Base-by-base conservation (phyloP, 2,797 vertebrate species). In the Tarsius wallacei region DNA sequence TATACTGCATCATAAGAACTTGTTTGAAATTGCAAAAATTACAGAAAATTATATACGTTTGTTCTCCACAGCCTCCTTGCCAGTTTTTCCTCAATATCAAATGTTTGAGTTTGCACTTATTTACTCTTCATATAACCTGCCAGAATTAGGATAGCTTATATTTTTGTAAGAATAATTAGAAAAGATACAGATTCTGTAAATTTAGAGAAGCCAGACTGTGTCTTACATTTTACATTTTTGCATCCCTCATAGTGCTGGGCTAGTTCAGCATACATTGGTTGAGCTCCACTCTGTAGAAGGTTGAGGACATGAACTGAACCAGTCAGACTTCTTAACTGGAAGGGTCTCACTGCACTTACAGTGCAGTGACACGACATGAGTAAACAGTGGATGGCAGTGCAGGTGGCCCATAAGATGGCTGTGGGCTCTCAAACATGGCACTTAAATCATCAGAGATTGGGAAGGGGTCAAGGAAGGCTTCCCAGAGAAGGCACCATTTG, bases 321-420 rank as follows among this genome's bases (percentile, higher is more conserved):
- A 21, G n/a, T 26, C 13, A 9, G 57, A 33, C 42, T 15, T 47
- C 26, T 12, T 74, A 26, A 33, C 12, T 9, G 4, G 11, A 63
- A 11, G 55, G 19, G 15, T 42, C 14, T 80, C 77, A n/a, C n/a
- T n/a, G n/a, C n/a, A n/a, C n/a, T n/a, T n/a, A 26, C 4, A 3
- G 26, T 6, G 4, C 24, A 7, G 51, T 57, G 63, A 8, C 16
- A 31, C 26, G 33, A 73, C 53, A 42, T 36, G 31, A 24, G 47
- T 7, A 33, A 7, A 33, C 7, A 13, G 28, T 2, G 10, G 3
- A 10, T n/a, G 28, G 19, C 33, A 0, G 0, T 6, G 8, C 5
- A 80, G 19, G 51, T 70, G 76, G 64, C 15, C 31, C 0, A 13
- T 31, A 36, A 21, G 9, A 24, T 26, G 5, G 31, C 3, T 22